A percentile compares a stretch with the other conserved stretches of the same genome.
phyloP scores from a whole-genome alignment of 2,797 vertebrate species.

The Chiroxiphia lanceolata region DNA sequence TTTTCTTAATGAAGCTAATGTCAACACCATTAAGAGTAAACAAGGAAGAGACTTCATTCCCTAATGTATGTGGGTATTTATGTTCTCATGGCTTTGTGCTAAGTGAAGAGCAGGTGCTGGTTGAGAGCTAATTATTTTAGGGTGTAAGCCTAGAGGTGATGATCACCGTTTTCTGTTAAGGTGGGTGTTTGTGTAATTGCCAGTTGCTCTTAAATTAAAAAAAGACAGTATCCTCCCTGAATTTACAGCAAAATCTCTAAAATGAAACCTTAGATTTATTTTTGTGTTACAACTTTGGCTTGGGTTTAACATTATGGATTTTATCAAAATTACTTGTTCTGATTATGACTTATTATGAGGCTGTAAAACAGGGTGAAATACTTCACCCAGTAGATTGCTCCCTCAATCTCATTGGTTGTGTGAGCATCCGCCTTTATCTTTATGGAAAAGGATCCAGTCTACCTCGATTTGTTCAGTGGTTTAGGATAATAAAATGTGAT shows the following conservation, averaged over 20 bases:
- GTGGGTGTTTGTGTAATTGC: neutral
- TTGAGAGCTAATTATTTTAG: conserved; percentile 11
- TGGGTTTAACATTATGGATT: neutral
- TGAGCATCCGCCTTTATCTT: too few species aligned
- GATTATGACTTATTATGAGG: neutral
- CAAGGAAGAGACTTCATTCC: neutral
- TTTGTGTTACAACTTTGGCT: neutral
- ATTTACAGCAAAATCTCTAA: neutral
- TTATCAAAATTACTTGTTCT: neutral
- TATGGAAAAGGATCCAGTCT: neutral
- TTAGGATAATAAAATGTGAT: neutral
- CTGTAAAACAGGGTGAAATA: neutral
- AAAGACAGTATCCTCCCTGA: neutral
- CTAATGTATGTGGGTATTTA: neutral
- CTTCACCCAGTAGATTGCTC: neutral
- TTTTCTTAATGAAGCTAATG: conserved; percentile 56
- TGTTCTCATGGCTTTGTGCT: neutral
- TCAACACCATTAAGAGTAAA: conserved; percentile 8
- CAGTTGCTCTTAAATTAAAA: neutral
- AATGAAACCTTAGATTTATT: neutral
- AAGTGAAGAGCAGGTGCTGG: conserved; percentile 48
- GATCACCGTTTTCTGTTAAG: neutral
- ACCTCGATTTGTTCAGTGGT: neutral
- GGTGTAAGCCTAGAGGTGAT: neutral
- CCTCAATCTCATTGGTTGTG: neutral